Conservation (phyloP, 2,888 invertebrate genomes). For the Microctonus brassicae region DNA sequence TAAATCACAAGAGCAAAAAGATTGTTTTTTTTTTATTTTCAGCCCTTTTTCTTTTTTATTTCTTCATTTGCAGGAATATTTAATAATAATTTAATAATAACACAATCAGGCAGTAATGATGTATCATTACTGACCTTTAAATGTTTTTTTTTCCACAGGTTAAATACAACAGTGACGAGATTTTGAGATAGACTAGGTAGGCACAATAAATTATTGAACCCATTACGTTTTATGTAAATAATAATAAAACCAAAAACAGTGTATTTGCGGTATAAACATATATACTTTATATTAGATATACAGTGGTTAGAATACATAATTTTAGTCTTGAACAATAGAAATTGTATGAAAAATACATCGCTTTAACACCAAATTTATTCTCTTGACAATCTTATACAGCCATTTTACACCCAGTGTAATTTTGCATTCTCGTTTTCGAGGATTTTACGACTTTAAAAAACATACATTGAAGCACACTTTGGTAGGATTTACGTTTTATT, state of each 20-base stretch:
- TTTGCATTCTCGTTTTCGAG: neutral
- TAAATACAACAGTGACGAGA: neutral
- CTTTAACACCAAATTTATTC: conserved; percentile 26
- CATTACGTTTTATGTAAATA: neutral
- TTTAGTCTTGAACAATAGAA: neutral
- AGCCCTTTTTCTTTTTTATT: neutral
- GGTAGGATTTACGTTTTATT: neutral
- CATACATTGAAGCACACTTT: neutral
- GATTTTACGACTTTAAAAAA: conserved; percentile 7
- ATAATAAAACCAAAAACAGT: neutral
- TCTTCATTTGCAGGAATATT: neutral
- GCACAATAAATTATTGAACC: neutral
- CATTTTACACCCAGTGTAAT: neutral
- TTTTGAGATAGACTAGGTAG: neutral
- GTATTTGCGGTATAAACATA: too few relatives aligned
- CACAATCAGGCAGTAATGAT: neutral
- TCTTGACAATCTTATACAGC: conserved; percentile 12
- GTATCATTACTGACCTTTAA: neutral
- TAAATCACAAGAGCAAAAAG: neutral
- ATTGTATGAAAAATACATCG: conserved; percentile 30
- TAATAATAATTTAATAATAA: neutral
- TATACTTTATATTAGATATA: too few relatives aligned
- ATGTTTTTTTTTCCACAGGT: neutral
- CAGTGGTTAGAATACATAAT: neutral
- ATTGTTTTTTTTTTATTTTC: conserved; percentile 11